These are phyloP conservation scores for Octodon degus DNA, from an alignment of 2,113 vertebrate species.

Conservation along the genomic window DNA sequence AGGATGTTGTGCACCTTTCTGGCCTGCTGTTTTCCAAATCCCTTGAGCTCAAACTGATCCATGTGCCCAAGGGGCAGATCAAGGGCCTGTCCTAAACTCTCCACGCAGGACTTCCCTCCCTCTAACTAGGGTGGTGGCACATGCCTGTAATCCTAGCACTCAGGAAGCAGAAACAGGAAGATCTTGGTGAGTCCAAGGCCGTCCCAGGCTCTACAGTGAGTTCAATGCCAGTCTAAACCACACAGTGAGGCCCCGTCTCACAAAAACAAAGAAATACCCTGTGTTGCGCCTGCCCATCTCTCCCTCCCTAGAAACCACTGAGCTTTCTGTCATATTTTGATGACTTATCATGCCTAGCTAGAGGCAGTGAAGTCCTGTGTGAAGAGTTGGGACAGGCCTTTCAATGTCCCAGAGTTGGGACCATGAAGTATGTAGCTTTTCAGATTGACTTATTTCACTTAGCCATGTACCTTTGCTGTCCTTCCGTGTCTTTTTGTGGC, in stretches of 20 bases:
- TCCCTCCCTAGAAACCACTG: neutral
- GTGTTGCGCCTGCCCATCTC: neutral
- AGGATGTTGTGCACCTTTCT: neutral
- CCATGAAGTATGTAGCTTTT: neutral
- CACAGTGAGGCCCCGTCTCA: neutral
- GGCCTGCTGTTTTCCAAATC: neutral
- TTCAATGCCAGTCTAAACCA: neutral
- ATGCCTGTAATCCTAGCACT: neutral
- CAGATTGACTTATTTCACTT: neutral
- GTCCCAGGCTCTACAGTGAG: neutral
- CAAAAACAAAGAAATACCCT: neutral
- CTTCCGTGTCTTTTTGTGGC: neutral
- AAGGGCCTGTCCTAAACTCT: neutral
- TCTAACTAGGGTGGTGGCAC: neutral
- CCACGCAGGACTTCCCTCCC: neutral
- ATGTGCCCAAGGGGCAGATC: neutral
- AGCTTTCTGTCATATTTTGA: neutral
- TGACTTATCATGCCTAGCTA: no score
- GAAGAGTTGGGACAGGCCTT: no score
- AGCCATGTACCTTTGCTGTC: neutral
- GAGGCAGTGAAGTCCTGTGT: no score
- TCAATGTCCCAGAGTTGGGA: neutral
- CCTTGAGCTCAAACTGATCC: neutral
- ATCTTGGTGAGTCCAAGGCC: neutral
- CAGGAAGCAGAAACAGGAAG: neutral